These are phyloP conservation scores for Drosophila robusta DNA, from an alignment of 2,888 invertebrate genomes.

Conservation along the genomic window DNA sequence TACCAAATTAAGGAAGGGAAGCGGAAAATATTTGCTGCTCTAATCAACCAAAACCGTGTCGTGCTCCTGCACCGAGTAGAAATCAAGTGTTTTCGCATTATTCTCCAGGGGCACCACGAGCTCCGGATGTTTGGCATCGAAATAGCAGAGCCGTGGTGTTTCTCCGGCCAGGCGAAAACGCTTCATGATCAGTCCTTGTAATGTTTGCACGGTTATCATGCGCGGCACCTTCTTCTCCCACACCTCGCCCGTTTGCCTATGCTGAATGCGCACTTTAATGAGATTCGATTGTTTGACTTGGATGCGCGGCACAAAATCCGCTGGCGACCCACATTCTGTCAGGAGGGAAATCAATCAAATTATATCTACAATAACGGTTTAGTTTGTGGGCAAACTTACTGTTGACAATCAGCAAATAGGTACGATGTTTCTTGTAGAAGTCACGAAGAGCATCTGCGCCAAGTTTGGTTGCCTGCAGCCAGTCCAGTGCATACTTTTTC, in stretches of 20 bases:
- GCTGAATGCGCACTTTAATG: conserved; percentile 87
- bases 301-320: conserved; percentile 89
- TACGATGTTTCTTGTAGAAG: conserved; percentile 90
- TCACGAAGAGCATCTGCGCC: conserved; percentile 84
- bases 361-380: background rate
- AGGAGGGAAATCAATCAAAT: background rate
- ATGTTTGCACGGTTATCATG: conserved; percentile 92
- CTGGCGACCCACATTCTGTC: conserved; percentile 93
- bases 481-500: conserved; percentile 91
- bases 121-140: conserved; percentile 87
- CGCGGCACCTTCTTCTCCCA: conserved; percentile 90
- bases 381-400: conserved; percentile 87
- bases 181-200: conserved; percentile 92
- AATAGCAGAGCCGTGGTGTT: conserved; percentile 84
- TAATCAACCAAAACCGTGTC: conserved; percentile 90
- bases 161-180: conserved; percentile 87
- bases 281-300: conserved; percentile 89
- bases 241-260: conserved; percentile 85
- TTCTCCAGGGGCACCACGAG: conserved; percentile 92
- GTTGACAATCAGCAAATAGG: conserved; percentile 90
- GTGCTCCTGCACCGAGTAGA: conserved; percentile 93
- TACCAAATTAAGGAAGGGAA: conserved; percentile 26
- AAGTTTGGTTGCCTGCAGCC: conserved; percentile 87
- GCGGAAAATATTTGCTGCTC: conserved; percentile 3
- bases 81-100: conserved; percentile 92